These are phyloP conservation scores for Scartelaos histophorus DNA, from an alignment of 2,113 vertebrate genomes.

Conservation along the genomic window DNA sequence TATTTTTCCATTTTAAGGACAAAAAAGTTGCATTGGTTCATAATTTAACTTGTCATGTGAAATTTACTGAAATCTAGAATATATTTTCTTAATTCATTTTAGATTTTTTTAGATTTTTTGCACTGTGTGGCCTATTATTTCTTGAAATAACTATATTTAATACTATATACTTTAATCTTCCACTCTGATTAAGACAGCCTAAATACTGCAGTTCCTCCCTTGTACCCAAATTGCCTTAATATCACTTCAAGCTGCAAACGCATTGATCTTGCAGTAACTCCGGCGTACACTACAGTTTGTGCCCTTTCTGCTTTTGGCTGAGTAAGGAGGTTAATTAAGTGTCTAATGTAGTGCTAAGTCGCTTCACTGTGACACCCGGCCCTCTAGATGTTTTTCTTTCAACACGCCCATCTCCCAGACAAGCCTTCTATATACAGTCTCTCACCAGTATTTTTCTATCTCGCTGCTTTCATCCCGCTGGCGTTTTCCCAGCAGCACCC, in stretches of 20 bases:
- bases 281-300: slow-evolving; percentile 18
- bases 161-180: neutral
- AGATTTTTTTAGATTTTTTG: no score
- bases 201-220: slow-evolving; percentile 26
- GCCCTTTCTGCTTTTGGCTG: slow-evolving; percentile 34
- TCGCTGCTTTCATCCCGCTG: slow-evolving; percentile 30
- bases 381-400: slow-evolving; percentile 56
- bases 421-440: slow-evolving; percentile 24
- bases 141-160: neutral
- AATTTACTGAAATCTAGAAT: no score
- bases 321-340: slow-evolving; percentile 74
- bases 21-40: no score
- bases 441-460: slow-evolving; percentile 18
- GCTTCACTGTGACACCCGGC: slow-evolving; percentile 63
- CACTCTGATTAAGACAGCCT: slow-evolving; percentile 15
- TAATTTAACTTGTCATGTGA: neutral
- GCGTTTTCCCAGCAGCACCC: slow-evolving; percentile 55
- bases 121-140: neutral
- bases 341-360: slow-evolving; percentile 58
- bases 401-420: slow-evolving; percentile 41
- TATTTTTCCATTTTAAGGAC: no score
- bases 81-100: no score
- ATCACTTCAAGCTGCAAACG: slow-evolving; percentile 12
- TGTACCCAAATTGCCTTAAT: slow-evolving; percentile 6
- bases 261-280: slow-evolving; percentile 38